Base-by-base conservation (phyloP, 2,797 vertebrate species). In the Meriones psammophilus region DNA sequence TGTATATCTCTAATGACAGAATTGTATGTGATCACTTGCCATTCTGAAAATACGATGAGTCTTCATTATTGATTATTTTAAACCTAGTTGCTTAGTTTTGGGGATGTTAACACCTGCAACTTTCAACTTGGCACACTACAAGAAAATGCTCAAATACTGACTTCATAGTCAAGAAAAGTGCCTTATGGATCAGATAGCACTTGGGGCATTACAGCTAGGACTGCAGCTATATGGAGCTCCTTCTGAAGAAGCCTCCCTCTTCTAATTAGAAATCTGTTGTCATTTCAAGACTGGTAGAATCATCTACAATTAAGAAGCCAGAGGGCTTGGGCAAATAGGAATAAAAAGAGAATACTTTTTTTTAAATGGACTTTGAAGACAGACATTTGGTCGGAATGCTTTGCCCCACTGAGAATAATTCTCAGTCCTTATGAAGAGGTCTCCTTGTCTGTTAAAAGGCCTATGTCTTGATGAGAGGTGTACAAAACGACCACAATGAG, bases 41-140 rank as follows among this genome's bases (percentile, higher is more conserved):
- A 2, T 76, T 94, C 89, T 93, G 77, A 96, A 98, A 87, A 73
- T 91, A 83, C 84, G 92, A 87, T 33, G 60, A 89, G 86, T 91
- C 76, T 92, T 83, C 86, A 81, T 85, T 92, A 93, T 95, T 97
- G 95, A 89, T 69, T 94, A 87, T 98, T 91, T 96, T 85, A 93
- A 96, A 96, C 22, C 80, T 85, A 96, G 93, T 54, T 96, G 64
- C 92, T 39, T 73, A 42, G 8, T 84, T 97, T 94, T 87, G 89
- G 42, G 42, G 95, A 89, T 18, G 28, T 60, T 95, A 97, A 93
- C 33, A 78, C 20, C 88, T 93, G 24, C 42, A 81, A 94, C 90
- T 95, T 96, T 76, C 92, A 94, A 81, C 79, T 92, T 54, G 89
- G 76, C 68, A 71, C 71, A 79, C 69, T 68, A 42, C 33, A 92